Base-by-base conservation (phyloP, 2,888 invertebrate species). In the Ceratothoa steindachneri region DNA sequence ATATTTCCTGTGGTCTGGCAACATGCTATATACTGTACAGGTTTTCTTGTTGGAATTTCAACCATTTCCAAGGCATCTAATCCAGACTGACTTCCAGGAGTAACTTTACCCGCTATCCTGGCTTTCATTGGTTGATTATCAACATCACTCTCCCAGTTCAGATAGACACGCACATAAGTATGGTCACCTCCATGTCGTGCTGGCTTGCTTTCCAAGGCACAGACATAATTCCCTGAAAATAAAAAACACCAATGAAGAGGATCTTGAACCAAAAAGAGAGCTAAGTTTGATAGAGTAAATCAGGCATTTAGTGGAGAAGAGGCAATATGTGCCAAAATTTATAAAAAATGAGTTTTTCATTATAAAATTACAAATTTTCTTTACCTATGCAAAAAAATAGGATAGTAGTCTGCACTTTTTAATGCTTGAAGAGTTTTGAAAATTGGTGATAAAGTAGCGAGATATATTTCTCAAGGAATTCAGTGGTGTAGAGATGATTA, bases 41-140 rank as follows among this genome's bases (percentile, higher is more conserved):
- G 87, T 53, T 85, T 83, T 72, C 87, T 87, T 2, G 90, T 84
- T 0, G 91, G 91, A 65, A 92, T 84, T 83, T 91, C 91, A 77
- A 92, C 90, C 86, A 91, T 90, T 84, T 91, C 90, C 69, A 90
- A 85, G 74, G 89, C 87, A 28, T 65, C 66, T 24, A 28, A 31
- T 80, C 88, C 87, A 0, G 88, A 86, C 75, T 89, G 86, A 9
- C 88, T 87, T 68, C 90, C 90, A 0, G 91, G 91, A 12, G 91
- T 91, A 0, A 90, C 90, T 81, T 90, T 86, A 0, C 91, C 91
- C 1, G 91, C 91, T 73, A 91, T 91, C 70, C 91, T 85, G 22
- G 90, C 90, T 74, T 89, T 85, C 87, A 89, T 88, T 19, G 83
- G 82, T 30, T 82, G 82, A 12, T 72, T 69, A 27, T 74, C 68